These are phyloP conservation scores for Spondyliosoma cantharus DNA, from an alignment of 2,797 vertebrate genomes.

Conservation along the genomic window DNA sequence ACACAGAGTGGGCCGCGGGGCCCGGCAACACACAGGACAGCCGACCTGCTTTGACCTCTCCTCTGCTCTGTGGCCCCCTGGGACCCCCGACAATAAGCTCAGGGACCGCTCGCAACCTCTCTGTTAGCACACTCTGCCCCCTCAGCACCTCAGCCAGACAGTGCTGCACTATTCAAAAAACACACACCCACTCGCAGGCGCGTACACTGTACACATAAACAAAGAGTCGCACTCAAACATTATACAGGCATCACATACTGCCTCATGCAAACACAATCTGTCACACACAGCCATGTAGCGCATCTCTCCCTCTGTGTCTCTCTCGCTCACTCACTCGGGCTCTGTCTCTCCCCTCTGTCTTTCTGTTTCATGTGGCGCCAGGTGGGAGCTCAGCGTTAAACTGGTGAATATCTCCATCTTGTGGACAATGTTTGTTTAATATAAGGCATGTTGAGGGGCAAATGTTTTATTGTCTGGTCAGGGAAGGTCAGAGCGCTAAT, in stretches of 20 bases:
- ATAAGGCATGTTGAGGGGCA: neutral
- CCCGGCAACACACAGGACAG: constrained; percentile 71
- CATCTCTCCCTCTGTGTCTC: constrained; percentile 53
- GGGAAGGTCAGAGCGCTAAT: constrained; percentile 33
- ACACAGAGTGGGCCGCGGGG: constrained; percentile 69
- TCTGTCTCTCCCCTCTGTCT: constrained; percentile 21
- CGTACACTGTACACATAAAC: constrained; percentile 64
- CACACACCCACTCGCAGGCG: constrained; percentile 53
- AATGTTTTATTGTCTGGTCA: constrained; percentile 35
- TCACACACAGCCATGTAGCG: constrained; percentile 70
- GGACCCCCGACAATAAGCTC: constrained; percentile 75
- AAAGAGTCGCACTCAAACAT: constrained; percentile 70
- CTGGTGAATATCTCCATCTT: constrained; percentile 89
- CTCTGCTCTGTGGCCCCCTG: constrained; percentile 70
- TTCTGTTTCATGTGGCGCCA: constrained; percentile 55
- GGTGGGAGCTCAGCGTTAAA: constrained; percentile 67
- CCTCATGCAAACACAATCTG: constrained; percentile 80
- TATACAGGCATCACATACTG: constrained; percentile 71
- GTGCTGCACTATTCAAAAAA: constrained; percentile 51
- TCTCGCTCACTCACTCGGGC: constrained; percentile 16
- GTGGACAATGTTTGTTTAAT: constrained; percentile 75
- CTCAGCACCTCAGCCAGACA: constrained; percentile 58
- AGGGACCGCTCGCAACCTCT: constrained; percentile 74
- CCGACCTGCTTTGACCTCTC: constrained; percentile 79
- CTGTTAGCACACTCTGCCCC: constrained; percentile 73